Conservation (phyloP, 2,113 vertebrate species). For the Gopherus flavomarginatus region DNA sequence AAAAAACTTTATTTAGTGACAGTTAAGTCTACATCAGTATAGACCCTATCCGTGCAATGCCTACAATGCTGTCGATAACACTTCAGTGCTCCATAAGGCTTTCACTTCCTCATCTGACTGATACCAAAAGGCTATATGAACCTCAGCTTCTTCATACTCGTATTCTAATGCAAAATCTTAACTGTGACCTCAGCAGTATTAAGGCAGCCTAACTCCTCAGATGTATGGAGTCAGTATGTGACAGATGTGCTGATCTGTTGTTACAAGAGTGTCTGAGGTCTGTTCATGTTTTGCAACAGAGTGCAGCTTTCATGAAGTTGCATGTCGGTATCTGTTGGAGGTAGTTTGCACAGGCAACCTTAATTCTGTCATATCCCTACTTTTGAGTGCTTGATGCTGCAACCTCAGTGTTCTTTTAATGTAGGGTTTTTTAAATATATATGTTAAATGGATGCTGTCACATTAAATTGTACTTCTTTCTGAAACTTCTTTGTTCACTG, state of each 20-base stretch:
- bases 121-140: fast-evolving
- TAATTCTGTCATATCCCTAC: not conserved
- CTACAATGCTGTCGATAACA: not conserved
- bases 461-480: not conserved
- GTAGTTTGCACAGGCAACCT: not conserved
- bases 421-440: not conserved
- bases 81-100: not conserved
- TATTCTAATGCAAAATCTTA: not conserved
- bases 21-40: too few species aligned
- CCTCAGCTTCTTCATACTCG: not conserved
- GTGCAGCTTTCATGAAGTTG: not conserved
- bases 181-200: not conserved
- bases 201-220: not conserved
- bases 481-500: not conserved
- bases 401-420: not conserved
- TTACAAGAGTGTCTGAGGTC: not conserved
- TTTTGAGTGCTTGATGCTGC: not conserved
- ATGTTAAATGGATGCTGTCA: not conserved
- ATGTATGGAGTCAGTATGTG: not conserved
- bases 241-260: too few species aligned
- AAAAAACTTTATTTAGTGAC: too few species aligned
- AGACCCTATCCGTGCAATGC: too few species aligned
- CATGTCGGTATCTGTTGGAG: not conserved
- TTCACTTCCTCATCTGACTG: not conserved
- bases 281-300: not conserved